Evolutionary conservation across 1,140 invertebrate genomes (phyloP), one percentile per base, ranked within the genome.

Genomic region (Heliothis virescens): DNA sequence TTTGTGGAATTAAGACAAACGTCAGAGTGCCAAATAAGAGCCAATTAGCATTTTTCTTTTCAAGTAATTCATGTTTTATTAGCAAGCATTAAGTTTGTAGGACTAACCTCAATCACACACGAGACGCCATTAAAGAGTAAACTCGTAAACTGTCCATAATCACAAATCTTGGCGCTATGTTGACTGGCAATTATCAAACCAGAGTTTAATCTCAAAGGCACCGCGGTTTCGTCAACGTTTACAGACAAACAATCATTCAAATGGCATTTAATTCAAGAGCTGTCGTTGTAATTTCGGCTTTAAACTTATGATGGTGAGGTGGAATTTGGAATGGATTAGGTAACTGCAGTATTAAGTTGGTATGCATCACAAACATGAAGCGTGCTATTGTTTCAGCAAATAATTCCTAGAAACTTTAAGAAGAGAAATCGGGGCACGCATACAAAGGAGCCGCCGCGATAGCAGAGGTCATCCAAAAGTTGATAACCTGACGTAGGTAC

Each of bases 301-400:
- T 47, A 75, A 12, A 3, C 0, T 9, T 59, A 15, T 3, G 16
- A 9, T 26, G n/a, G 9, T 50, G 57, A 62, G 55, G 60, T 74
- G 57, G 34, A n/a, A 60, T 74, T 48, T 60, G 10, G 3, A 21
- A 21, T 74, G 26, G 10, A 2, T 12, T 72, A 34, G 1, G 3
- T 5, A 41, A 72, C 52, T 55, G 52, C 52, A 62, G 16, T 74
- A 60, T 71, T 83, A 85, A 84, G 75, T 83, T 87, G 82, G 83
- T 86, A 79, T 85, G 81, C 76, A 86, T 79, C 83, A 87, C 85
- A 90, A 90, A 90, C 87, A 89, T 87, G 83, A 88, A 92, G 82
- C 86, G 87, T 90, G 88, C 88, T 93, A 92, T 93, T 93, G 91
- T 92, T 93, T 93, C 88, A 93, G 90, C 89, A 94, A 94, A 94